Base-by-base conservation (phyloP, 2,113 vertebrate species). In the Pica pica region DNA sequence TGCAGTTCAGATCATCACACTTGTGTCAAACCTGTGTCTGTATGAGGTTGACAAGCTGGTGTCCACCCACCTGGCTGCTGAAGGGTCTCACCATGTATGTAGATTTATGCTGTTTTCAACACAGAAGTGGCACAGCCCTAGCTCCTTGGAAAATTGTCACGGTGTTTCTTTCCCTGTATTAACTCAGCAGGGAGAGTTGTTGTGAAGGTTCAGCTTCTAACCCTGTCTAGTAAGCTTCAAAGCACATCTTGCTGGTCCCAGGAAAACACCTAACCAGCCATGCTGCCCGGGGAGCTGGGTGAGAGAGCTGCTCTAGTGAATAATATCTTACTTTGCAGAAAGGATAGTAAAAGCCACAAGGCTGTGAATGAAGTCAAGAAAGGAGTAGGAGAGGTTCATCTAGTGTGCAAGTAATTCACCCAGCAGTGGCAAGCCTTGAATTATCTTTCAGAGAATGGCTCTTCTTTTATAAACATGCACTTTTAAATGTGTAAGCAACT, bases 211-310 rank as follows among this genome's bases (percentile, higher is more conserved):
- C 11, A 1, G 18, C 68, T 59, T 41, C 27, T 33, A 14, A 13
- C 17, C 33, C 17, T 47, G 23, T 11, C 3, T 10, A 28, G 24
- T 28, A 49, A 13, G 17, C 37, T 57, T 56, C 19, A 41, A 73
- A 94, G 17, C 18, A n/a, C 12, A 5, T 37, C 22, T 65, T 1
- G 3, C 13, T 35, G 61, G 3, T 74, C 16, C 31, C 24, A 20
- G 49, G 28, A 55, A 57, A 71, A 49, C 20, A 26, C 7, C 11
- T 37, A 20, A 35, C 10, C 16, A 3, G 2, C 30, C 41, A 8
- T 12, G 1, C 14, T 31, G 16, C 0, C 1, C 3, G 3, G 21
- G 63, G 47, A 63, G 33, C 61, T 49, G 46, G 6, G 8, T 12
- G 24, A 44, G 47, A 24, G 20, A 18, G 24, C 37, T 61, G 23